Conservation (phyloP, 1,140 invertebrate species). For the Drosophila varians region DNA sequence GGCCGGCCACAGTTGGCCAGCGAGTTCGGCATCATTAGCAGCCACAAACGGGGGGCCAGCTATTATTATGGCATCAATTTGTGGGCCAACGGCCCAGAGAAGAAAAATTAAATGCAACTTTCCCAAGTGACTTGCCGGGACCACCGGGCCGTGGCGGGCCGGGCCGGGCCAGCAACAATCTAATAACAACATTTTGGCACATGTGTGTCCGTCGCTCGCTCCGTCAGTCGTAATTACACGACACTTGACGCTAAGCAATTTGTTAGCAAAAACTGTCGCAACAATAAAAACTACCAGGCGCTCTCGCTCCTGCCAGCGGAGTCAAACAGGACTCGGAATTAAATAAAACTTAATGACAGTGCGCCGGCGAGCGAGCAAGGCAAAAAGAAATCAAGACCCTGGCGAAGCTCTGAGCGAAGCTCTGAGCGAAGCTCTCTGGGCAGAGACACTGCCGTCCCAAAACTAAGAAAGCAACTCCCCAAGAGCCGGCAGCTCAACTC, state of each 20-base stretch:
- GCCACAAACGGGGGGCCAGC: conserved; percentile 51
- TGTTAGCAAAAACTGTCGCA: conserved; percentile 80
- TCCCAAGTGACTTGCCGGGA: conserved; percentile 73
- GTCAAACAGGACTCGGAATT: conserved; percentile 73
- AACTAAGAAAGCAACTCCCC: conserved; percentile 65
- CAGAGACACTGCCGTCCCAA: conserved; percentile 18
- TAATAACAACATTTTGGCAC: conserved; percentile 77
- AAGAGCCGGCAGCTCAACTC: conserved; percentile 50
- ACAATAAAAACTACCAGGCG: conserved; percentile 74
- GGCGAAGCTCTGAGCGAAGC: too few relatives aligned
- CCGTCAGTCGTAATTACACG: conserved; percentile 78
- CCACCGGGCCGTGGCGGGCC: too few relatives aligned
- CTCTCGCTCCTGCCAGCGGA: conserved; percentile 10
- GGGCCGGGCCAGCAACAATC: conserved; percentile 74
- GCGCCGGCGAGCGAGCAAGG: conserved; percentile 39
- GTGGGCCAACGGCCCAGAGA: conserved; percentile 45
- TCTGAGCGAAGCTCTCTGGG: too few relatives aligned
- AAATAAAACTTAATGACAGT: conserved; percentile 80
- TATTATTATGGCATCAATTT: conserved; percentile 81
- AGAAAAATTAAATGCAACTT: conserved; percentile 76
- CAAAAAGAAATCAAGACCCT: conserved; percentile 34
- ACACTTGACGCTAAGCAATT: conserved; percentile 83
- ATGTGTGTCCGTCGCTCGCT: conserved; percentile 24
- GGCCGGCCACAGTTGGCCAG: conserved; percentile 65
- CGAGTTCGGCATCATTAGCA: conserved; percentile 75